Evolutionary conservation across 2,797 vertebrate species (phyloP), one percentile per base, ranked within the genome.

Genomic region (Discoglossus pictus): DNA sequence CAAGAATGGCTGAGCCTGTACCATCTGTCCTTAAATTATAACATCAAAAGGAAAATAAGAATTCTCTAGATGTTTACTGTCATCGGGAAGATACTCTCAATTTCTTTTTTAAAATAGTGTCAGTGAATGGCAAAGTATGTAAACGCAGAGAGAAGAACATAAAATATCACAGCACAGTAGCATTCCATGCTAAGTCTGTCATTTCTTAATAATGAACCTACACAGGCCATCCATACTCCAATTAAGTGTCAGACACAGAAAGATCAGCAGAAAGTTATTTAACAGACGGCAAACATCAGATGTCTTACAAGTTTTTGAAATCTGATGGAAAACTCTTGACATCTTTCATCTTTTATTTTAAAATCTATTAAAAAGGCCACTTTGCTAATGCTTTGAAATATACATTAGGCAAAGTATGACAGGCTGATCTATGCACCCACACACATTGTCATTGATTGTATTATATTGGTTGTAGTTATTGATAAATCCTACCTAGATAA

Each of bases 11-110:
- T 43, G 3, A 34, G 10, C 12, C 36, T 56, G 25, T 36, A 27
- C 39, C 38, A 68, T 21, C 44, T 67, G 44, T 39, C 17, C 11
- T 21, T 42, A 42, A 38, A 67, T 59, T 67, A 50, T 34, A 38
- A 59, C 47, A 34, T 67, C 54, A 67, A 59, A 67, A 17, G 24
- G 18, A 4, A 58, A 47, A 60, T 52, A 23, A 44, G 11, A 60
- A 68, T 59, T 68, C 47, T 44, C 46, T 43, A 44, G 38, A 20
- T 31, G 13, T 52, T 46, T 6, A n/a, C 27, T 68, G 65, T 68
- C 39, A 61, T 43, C 10, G 27, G 15, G 6, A 10, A 43, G 27
- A 1, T 48, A 21, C 43, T 23, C 27, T 34, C 12, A 35, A 47
- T 6, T 46, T 61, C 20, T 31, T 51, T 31, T 31, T 31, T 24